These are phyloP conservation scores for Venturia canescens DNA, from an alignment of 1,140 invertebrate species.

Conservation along the genomic window DNA sequence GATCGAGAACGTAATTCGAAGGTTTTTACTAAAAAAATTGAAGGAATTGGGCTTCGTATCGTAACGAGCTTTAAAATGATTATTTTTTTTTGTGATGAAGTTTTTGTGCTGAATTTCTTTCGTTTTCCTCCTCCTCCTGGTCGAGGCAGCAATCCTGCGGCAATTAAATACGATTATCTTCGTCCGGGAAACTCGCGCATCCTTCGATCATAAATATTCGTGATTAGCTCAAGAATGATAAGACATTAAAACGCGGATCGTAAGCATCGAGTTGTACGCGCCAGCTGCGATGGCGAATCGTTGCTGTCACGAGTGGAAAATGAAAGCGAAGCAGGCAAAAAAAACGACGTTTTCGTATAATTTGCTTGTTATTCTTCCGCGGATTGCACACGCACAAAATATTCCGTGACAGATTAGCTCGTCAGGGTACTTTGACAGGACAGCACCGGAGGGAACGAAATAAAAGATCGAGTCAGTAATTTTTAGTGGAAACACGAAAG, in stretches of 20 bases:
- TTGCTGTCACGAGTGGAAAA: background rate
- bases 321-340: background rate
- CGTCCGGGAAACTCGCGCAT: background rate
- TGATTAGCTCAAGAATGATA: background rate
- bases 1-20: too few species aligned
- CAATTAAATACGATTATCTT: slow-evolving; percentile 12
- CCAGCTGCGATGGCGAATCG: background rate
- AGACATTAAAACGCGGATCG: background rate
- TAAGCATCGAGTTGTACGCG: background rate
- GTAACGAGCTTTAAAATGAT: too few species aligned
- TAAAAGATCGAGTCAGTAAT: too few species aligned
- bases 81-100: background rate
- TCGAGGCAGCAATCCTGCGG: background rate
- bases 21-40: too few species aligned
- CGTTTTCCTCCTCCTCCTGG: background rate
- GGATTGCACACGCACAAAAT: too few species aligned
- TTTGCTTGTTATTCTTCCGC: too few species aligned
- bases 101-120: background rate
- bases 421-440: too few species aligned
- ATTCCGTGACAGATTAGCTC: too few species aligned
- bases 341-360: background rate
- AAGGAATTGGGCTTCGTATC: too few species aligned
- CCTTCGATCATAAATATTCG: slow-evolving; percentile 17
- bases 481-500: too few species aligned
- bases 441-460: too few species aligned